These are phyloP conservation scores for Thamnaconus septentrionalis DNA, from an alignment of 2,113 vertebrate species.

Conservation along the genomic window DNA sequence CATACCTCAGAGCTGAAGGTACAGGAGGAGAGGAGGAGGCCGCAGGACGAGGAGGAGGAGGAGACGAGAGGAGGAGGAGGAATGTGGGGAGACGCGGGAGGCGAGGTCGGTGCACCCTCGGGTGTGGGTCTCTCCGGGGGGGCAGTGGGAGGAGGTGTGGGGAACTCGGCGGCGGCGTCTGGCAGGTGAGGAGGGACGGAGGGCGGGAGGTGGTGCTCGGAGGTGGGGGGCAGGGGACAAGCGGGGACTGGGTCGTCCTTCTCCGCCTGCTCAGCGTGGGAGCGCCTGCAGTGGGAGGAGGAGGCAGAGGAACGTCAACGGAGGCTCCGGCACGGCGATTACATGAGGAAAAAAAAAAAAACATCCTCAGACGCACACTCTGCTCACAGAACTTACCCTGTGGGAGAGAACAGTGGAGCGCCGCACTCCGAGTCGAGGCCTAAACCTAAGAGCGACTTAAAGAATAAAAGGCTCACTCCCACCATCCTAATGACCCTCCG, in stretches of 20 bases:
- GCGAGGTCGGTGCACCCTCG: slow-evolving; percentile 27
- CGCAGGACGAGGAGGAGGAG: slow-evolving; percentile 18
- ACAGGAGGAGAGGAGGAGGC: slow-evolving; percentile 10
- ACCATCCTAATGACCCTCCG: slow-evolving; percentile 30
- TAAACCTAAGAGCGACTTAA: slow-evolving; percentile 38
- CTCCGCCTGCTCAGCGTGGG: slow-evolving; percentile 54
- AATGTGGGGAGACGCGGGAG: slow-evolving; percentile 40
- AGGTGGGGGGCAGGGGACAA: slow-evolving; percentile 44
- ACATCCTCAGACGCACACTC: slow-evolving; percentile 1
- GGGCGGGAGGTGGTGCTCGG: slow-evolving; percentile 35
- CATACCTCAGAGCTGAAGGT: slow-evolving; percentile 8
- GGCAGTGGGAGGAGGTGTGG: slow-evolving; percentile 53
- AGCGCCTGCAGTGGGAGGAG: slow-evolving; percentile 61
- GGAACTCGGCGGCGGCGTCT: slow-evolving; percentile 57
- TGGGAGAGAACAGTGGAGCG: slow-evolving; percentile 5
- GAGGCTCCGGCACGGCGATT: slow-evolving; percentile 1
- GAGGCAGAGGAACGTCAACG: slow-evolving; percentile 45
- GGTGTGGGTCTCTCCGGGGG: slow-evolving; percentile 52
- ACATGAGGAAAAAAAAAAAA: too few species aligned
- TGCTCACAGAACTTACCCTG: slow-evolving; percentile 33
- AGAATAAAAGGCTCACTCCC: slow-evolving; percentile 34
- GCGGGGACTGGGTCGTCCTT: slow-evolving; percentile 18
- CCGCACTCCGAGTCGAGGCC: slow-evolving; percentile 12
- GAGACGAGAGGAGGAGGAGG: slow-evolving; percentile 18
- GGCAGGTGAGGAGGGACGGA: slow-evolving; percentile 47